A percentile compares a stretch with the other conserved stretches of the same genome.
These are phyloP conservation scores for Plemyria rubiginata DNA, from an alignment of 2,888 invertebrate genomes.

Conservation along the genomic window DNA sequence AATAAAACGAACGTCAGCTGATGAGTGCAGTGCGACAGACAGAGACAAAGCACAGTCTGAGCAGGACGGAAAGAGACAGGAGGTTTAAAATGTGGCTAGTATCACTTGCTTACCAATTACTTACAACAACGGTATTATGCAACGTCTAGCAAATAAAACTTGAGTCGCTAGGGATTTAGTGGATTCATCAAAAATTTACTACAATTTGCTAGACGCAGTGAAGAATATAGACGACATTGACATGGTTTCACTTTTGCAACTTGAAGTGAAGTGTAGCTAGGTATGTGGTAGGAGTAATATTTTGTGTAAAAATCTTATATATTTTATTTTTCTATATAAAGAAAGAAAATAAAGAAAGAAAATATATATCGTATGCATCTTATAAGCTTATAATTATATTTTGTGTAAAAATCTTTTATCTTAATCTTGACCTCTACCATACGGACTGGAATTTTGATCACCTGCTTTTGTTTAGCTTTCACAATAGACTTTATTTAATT, in stretches of 20 bases:
- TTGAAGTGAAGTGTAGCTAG: conserved; percentile 17
- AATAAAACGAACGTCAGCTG: conserved; percentile 20
- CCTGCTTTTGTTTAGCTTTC: too few species aligned
- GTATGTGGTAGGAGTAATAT: not conserved
- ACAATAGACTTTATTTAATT: too few species aligned
- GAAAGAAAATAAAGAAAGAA: too few species aligned
- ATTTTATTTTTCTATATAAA: not conserved
- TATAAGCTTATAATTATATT: too few species aligned
- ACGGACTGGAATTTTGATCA: too few species aligned
- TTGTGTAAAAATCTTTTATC: not conserved
- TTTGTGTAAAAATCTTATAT: not conserved
- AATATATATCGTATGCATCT: too few species aligned
- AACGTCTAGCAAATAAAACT: conserved; percentile 22
- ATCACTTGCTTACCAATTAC: conserved; percentile 24
- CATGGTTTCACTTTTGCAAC: conserved; percentile 32
- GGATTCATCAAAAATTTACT: conserved; percentile 20
- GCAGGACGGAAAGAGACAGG: conserved; percentile 18
- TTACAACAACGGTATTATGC: conserved; percentile 23
- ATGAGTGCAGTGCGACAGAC: conserved; percentile 17
- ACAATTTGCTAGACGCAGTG: conserved; percentile 8
- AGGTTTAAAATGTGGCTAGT: conserved; percentile 28
- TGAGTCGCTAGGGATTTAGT: conserved; percentile 18
- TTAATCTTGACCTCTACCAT: not conserved
- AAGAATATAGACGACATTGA: conserved; percentile 27
- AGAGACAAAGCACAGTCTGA: conserved; percentile 4